Conservation (phyloP, 2,797 vertebrate species). For the Artibeus jamaicensis region DNA sequence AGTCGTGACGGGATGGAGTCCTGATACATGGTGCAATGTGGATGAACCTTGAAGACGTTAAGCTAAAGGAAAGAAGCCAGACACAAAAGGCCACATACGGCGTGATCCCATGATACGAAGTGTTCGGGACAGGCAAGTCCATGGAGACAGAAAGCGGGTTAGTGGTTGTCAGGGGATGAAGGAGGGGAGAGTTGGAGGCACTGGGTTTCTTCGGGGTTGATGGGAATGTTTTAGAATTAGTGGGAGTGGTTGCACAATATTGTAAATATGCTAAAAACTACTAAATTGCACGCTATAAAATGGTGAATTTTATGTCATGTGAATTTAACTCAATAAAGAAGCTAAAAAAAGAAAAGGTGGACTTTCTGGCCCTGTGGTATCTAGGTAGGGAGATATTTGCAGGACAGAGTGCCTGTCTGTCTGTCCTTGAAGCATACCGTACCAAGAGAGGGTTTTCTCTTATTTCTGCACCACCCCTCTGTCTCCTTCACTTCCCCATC, state of each 20-base stretch:
- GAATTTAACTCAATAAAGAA: background rate
- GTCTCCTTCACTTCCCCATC: background rate
- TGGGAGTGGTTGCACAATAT: background rate
- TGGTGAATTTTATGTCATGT: background rate
- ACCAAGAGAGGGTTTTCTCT: background rate
- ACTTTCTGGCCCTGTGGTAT: background rate
- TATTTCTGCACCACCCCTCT: background rate
- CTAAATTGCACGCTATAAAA: background rate
- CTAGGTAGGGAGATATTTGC: background rate
- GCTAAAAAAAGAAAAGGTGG: background rate
- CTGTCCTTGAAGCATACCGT: background rate
- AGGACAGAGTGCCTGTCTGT: background rate
- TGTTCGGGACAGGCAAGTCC: background rate
- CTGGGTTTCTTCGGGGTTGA: background rate
- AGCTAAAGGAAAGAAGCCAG: background rate
- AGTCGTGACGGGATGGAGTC: background rate
- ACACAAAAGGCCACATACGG: background rate
- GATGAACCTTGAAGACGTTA: background rate
- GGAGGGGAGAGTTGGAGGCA: background rate
- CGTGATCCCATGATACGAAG: background rate
- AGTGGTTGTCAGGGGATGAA: background rate
- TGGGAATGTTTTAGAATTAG: background rate
- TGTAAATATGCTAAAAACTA: background rate
- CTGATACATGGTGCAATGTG: fast-evolving
- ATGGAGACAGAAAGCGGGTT: background rate